Base-by-base conservation (phyloP, 2,888 invertebrate species). In the Pterostichus madidus region DNA sequence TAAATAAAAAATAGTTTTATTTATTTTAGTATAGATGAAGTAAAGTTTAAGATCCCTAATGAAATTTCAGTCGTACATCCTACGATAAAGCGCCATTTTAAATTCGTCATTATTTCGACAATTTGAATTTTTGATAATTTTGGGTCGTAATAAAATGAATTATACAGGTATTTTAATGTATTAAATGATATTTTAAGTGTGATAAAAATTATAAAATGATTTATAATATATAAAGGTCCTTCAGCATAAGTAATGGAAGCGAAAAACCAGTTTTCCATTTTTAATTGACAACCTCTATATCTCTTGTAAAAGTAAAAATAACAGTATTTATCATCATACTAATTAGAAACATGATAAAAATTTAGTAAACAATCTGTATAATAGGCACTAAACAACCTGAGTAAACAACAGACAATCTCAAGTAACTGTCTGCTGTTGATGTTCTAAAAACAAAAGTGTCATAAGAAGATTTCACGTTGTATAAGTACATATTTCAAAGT, bases 321-420 rank as follows among this genome's bases (percentile, higher is more conserved):
- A 24, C 1, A 24, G 24, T 24, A 24, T 24, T 13, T 13, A 52
- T 52, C 5, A 2, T 52, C n/a, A 52, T 1, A 52, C 5, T 52
- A 13, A 11, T 52, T 52, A 13, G 5, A 52, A 8, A 52, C 5
- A 52, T 52, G 13, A 52, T 39, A 56, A 56, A 17, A 17, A 56
- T 56, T 56, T 15, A 13, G 6, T 5, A n/a, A 56, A 56, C 17
- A 17, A 13, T 5, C 56, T 10, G 15, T 17, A 64, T 32, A 32
- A n/a, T 61, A 78, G 78, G 78, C 78, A 78, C 78, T 78, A 59
- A 56, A 56, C 78, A 56, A 61, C 78, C 78, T 78, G 78, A 78
- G 78, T 78, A 61, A 56, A 78, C 24, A 24, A 24, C 24, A 24
- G 24, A 78, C 78, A 78, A 78, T 24, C 24, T 24, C 61, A 61